Conservation (phyloP, 2,888 invertebrate genomes). For the Myopa tessellatipennis region DNA sequence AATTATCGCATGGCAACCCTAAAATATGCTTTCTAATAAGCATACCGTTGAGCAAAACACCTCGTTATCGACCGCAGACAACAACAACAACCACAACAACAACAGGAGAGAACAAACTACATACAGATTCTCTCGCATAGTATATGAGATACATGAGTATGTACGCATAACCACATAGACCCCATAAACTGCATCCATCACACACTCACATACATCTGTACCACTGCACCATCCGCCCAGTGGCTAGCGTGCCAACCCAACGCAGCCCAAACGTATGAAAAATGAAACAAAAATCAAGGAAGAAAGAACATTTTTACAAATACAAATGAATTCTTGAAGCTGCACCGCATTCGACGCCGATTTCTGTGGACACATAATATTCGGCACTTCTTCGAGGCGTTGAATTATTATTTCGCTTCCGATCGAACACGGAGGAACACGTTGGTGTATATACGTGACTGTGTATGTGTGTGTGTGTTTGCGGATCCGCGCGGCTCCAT, state of each 20-base stretch:
- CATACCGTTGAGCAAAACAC: constrained; percentile 30
- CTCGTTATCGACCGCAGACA: background rate
- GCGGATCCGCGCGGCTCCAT: constrained; percentile 44
- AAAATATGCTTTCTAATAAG: constrained; percentile 4
- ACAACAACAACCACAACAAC: background rate
- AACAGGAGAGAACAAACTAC: background rate
- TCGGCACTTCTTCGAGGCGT: constrained; percentile 43
- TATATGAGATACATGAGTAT: background rate
- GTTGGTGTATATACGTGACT: constrained; percentile 52
- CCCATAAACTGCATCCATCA: background rate
- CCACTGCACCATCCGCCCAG: background rate
- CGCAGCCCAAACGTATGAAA: background rate
- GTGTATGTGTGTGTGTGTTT: constrained; percentile 24
- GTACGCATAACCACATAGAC: background rate
- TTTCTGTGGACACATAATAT: constrained; percentile 41
- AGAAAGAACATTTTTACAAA: constrained; percentile 17
- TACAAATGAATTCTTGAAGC: constrained; percentile 12
- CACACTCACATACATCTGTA: background rate
- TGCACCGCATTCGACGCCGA: constrained; percentile 19
- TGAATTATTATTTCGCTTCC: constrained; percentile 53
- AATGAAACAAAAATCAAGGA: background rate
- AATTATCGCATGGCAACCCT: constrained; percentile 20
- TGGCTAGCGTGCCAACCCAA: background rate
- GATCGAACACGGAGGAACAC: constrained; percentile 52
- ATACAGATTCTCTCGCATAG: background rate